phyloP scores from a whole-genome alignment of 2,888 invertebrate genomes.

The Dryobotodes eremita region DNA sequence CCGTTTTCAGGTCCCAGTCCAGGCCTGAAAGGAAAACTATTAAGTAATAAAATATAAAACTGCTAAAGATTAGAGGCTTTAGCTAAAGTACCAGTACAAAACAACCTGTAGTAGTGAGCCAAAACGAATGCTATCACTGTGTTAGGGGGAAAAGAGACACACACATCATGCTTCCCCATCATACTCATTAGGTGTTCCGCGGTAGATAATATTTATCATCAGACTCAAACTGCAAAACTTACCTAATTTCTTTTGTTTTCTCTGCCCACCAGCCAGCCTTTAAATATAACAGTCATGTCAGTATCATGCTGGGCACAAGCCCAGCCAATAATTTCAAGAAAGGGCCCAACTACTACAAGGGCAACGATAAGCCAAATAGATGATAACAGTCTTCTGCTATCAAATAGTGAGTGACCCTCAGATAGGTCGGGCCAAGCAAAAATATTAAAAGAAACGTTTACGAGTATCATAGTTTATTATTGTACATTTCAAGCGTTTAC shows the following conservation, averaged over 20 bases:
- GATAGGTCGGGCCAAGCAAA: constrained; percentile 15
- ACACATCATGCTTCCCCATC: background rate
- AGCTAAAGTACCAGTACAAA: background rate
- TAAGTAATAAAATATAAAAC: background rate
- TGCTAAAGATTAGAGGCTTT: background rate
- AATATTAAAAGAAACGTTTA: constrained; percentile 15
- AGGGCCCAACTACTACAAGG: background rate
- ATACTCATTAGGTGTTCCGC: background rate
- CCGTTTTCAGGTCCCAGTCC: too few species aligned
- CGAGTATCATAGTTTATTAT: constrained; percentile 15
- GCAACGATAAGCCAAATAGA: constrained; percentile 1
- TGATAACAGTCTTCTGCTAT: constrained; percentile 8
- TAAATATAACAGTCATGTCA: background rate
- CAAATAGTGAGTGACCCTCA: constrained; percentile 8
- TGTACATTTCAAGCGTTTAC: constrained; percentile 3
- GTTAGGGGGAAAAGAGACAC: background rate
- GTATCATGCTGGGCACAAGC: too few species aligned
- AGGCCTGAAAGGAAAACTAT: too few species aligned
- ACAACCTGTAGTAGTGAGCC: background rate
- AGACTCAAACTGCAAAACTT: background rate
- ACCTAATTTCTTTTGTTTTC: background rate
- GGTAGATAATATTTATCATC: background rate
- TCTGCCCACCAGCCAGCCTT: too few species aligned
- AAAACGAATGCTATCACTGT: background rate
- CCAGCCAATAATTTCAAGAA: background rate